These are phyloP conservation scores for Ditula angustiorana DNA, from an alignment of 2,888 invertebrate genomes.

Conservation along the genomic window DNA sequence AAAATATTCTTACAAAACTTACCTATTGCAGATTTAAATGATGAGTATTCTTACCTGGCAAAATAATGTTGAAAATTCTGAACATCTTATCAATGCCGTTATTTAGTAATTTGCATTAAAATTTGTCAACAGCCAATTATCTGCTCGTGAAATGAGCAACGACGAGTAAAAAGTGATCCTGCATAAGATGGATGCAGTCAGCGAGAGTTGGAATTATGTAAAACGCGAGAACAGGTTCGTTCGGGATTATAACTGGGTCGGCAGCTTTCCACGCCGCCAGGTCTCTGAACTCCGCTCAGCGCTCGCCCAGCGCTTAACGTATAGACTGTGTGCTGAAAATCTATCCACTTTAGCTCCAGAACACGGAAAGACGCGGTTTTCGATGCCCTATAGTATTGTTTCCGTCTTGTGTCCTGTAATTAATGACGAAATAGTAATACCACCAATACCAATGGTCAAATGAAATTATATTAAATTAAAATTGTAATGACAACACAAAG, in stretches of 20 bases:
- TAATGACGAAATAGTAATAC: no score
- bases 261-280: slow-evolving; percentile 62
- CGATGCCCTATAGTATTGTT: no score
- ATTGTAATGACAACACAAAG: no score
- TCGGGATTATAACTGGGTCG: slow-evolving; percentile 68
- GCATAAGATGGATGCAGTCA: slow-evolving; percentile 46
- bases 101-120: background rate
- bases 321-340: background rate
- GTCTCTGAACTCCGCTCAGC: slow-evolving; percentile 55
- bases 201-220: slow-evolving; percentile 62
- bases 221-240: slow-evolving; percentile 54
- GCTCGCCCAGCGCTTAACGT: background rate
- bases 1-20: background rate
- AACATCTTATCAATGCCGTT: background rate
- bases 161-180: slow-evolving; percentile 7
- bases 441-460: no score
- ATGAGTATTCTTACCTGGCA: background rate
- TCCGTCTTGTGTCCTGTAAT: no score
- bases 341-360: background rate
- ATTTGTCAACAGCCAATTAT: slow-evolving; percentile 3
- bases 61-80: background rate
- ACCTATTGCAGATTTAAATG: background rate
- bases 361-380: background rate
- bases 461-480: no score
- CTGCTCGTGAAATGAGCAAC: slow-evolving; percentile 1